Evolutionary conservation across 2,888 invertebrate species (phyloP).

Genomic region (Parasteatoda lunata): DNA sequence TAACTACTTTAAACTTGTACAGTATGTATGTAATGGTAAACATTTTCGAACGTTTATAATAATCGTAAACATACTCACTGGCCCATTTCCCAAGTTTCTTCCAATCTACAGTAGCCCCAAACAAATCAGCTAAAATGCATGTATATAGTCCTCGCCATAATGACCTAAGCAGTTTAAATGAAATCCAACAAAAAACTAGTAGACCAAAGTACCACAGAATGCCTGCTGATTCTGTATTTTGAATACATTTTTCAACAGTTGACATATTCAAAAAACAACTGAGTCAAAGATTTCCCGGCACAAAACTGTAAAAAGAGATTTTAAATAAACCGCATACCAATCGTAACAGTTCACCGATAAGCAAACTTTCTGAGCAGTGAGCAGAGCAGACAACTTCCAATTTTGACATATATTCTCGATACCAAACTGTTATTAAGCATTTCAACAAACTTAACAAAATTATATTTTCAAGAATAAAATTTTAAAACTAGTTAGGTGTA

Average conservation of each 20-base stretch:
- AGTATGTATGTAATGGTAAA: background rate
- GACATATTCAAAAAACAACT: constrained; percentile 15
- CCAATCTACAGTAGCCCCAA: constrained; percentile 78
- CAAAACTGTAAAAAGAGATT: too few species aligned
- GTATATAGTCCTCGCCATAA: constrained; percentile 72
- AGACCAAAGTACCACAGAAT: constrained; percentile 42
- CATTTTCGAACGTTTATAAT: background rate
- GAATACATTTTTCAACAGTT: constrained; percentile 21
- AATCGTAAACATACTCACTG: constrained; percentile 77
- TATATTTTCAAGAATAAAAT: too few species aligned
- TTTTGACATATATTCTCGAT: background rate
- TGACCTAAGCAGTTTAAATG: constrained; percentile 50
- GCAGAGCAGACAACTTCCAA: background rate
- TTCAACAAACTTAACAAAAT: background rate
- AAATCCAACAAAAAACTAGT: constrained; percentile 33
- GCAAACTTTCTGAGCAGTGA: background rate
- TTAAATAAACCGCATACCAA: too few species aligned
- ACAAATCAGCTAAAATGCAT: constrained; percentile 77
- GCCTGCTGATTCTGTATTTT: constrained; percentile 19
- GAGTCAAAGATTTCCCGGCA: background rate
- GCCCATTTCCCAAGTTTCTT: constrained; percentile 86
- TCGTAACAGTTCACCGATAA: background rate
- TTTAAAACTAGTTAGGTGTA: too few species aligned
- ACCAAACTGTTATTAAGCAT: background rate
- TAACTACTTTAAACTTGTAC: too few species aligned